Evolutionary conservation across 1,140 invertebrate species (phyloP).

Genomic region (Drosophila rufa): DNA sequence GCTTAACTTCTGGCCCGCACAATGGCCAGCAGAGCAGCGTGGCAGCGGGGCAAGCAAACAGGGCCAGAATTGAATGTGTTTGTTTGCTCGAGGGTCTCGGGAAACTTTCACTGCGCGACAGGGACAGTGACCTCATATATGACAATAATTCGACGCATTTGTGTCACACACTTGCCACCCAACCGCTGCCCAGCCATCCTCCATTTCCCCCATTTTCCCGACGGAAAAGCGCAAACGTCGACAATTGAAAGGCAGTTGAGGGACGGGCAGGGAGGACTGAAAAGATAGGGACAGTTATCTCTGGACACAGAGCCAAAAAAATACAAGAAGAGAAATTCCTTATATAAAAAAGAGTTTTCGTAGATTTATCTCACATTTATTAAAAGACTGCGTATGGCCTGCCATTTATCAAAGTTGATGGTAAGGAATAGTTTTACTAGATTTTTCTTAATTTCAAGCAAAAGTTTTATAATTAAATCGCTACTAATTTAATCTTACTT

Average conservation of each 20-base stretch:
- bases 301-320: neutral
- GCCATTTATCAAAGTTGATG: neutral
- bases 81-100: conserved; percentile 37
- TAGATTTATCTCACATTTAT: conserved; percentile 2
- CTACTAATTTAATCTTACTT: no score
- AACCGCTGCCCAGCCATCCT: neutral
- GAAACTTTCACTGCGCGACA: conserved; percentile 75
- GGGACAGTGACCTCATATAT: conserved; percentile 77
- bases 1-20: conserved; percentile 61
- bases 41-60: conserved; percentile 58
- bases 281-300: conserved; percentile 37
- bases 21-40: conserved; percentile 22
- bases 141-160: conserved; percentile 84
- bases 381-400: neutral
- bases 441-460: no score
- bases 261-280: conserved; percentile 8
- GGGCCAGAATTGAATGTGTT: conserved; percentile 44
- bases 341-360: neutral
- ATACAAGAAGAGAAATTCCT: neutral
- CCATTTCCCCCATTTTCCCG: neutral
- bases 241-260: conserved; percentile 51
- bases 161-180: conserved; percentile 58
- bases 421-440: no score
- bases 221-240: conserved; percentile 73
- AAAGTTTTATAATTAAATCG: no score